A percentile compares a stretch with the other conserved stretches of the same genome.
phyloP scores from a whole-genome alignment of 2,797 vertebrate species.

The Coreius guichenoti region DNA sequence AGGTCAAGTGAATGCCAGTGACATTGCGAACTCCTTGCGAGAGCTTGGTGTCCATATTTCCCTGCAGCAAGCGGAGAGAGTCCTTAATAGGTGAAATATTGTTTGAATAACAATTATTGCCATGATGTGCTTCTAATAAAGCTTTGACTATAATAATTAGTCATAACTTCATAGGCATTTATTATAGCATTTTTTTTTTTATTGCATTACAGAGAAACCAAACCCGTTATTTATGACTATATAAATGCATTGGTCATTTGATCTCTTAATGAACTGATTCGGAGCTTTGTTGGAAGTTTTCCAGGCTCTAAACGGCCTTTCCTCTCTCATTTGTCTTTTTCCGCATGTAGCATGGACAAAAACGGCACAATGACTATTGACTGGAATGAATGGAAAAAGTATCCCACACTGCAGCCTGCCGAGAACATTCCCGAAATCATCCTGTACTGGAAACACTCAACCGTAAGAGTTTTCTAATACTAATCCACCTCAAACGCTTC shows the following conservation, averaged over 20 bases:
- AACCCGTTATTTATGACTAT: not conserved
- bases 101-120: not conserved
- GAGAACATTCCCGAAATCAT: conserved; percentile 97
- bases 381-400: conserved; percentile 94
- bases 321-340: not conserved
- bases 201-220: not conserved
- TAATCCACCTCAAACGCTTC: not conserved
- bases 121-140: not conserved
- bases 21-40: conserved; percentile 91
- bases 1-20: conserved; percentile 87
- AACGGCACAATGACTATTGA: conserved; percentile 95
- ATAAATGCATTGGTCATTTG: not conserved
- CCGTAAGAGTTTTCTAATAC: conserved; percentile 76
- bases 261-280: not conserved
- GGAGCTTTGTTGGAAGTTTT: not conserved
- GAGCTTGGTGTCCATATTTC: conserved; percentile 95
- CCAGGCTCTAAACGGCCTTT: not conserved
- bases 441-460: conserved; percentile 98
- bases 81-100: conserved; percentile 85
- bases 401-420: conserved; percentile 84
- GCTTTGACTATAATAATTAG: not conserved
- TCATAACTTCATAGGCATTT: not conserved
- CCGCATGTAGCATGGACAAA: conserved; percentile 88
- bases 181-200: not conserved
- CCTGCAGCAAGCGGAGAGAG: conserved; percentile 89